These are phyloP conservation scores for Daphoenositta chrysoptera DNA, from an alignment of 2,113 vertebrate genomes.

Conservation along the genomic window DNA sequence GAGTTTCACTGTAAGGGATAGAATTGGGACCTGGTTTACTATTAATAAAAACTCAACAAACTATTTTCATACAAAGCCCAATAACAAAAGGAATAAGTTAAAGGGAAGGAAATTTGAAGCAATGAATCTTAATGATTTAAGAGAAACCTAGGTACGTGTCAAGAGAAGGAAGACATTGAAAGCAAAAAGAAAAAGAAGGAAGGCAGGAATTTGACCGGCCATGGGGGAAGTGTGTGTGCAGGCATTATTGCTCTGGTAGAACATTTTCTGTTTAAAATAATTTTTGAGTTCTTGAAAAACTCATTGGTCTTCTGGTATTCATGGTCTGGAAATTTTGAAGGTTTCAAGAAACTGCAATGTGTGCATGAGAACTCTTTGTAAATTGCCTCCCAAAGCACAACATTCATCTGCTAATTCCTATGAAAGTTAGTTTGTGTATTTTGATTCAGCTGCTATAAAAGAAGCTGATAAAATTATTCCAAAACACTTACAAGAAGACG, in stretches of 20 bases:
- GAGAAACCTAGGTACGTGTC: not conserved
- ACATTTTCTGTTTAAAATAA: not conserved
- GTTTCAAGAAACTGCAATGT: not conserved
- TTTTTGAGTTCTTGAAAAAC: not conserved
- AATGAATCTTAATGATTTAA: not conserved
- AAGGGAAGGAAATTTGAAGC: not conserved
- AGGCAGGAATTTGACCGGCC: not conserved
- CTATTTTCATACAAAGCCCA: not conserved
- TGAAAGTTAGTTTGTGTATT: not conserved
- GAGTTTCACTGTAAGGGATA: not conserved
- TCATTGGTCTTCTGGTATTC: not conserved
- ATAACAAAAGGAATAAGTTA: not conserved
- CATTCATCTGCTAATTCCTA: not conserved
- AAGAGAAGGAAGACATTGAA: not conserved
- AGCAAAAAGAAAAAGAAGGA: not conserved
- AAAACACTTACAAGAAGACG: not conserved
- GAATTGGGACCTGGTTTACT: not conserved
- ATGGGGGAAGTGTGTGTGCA: not conserved
- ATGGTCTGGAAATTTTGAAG: not conserved
- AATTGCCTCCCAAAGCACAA: not conserved
- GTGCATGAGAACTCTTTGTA: not conserved
- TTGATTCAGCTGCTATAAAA: not conserved
- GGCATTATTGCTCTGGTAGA: not conserved
- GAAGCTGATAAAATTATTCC: not conserved
- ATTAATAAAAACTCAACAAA: not conserved